Evolutionary conservation across 2,113 vertebrate species (phyloP).

Genomic region (Illadopsis cleaveri): DNA sequence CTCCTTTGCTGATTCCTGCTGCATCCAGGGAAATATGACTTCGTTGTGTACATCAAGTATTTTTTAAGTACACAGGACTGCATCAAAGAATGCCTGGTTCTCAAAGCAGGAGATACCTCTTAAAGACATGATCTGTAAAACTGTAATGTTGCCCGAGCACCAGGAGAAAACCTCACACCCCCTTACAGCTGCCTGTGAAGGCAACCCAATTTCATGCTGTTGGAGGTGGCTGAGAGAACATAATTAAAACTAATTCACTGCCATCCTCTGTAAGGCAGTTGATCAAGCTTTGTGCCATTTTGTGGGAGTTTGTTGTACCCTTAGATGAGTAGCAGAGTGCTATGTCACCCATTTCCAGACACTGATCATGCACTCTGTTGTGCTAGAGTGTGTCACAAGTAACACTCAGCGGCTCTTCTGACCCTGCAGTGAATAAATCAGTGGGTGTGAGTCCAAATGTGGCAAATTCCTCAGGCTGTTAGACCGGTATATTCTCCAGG

Average conservation of each 20-base stretch:
- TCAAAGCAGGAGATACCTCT: neutral
- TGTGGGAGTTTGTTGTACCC: neutral
- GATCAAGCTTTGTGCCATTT: neutral
- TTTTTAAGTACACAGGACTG: neutral
- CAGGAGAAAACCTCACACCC: neutral
- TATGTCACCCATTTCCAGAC: neutral
- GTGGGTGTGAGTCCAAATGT: neutral
- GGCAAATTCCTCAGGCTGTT: fast-evolving
- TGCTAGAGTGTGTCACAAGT: neutral
- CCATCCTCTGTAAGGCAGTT: neutral
- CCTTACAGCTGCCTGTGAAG: neutral
- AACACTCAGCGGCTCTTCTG: neutral
- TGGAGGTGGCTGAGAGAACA: neutral
- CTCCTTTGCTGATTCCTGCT: neutral
- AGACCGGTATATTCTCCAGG: neutral
- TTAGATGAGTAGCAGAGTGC: neutral
- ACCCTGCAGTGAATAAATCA: neutral
- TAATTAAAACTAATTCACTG: neutral
- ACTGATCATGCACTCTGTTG: neutral
- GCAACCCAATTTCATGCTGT: neutral
- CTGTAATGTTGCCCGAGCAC: neutral
- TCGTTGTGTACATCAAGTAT: neutral
- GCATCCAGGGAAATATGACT: neutral
- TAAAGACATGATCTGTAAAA: neutral
- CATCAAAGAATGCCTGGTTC: neutral